These are phyloP conservation scores for Temnothorax nylanderi DNA, from an alignment of 1,140 invertebrate genomes.

Conservation along the genomic window DNA sequence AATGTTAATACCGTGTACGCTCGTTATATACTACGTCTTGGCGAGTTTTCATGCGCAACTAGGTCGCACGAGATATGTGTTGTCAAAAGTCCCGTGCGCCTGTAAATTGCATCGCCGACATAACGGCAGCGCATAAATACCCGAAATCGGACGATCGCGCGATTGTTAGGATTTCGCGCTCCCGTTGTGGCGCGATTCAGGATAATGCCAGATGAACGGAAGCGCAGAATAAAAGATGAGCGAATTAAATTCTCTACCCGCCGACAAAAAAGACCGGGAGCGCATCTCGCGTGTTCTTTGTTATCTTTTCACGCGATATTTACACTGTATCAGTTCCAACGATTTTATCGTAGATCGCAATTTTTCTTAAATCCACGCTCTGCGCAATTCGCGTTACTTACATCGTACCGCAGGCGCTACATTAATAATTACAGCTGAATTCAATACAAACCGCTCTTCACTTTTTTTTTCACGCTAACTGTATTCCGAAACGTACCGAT, in stretches of 20 bases:
- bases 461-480: background rate
- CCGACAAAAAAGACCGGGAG: constrained; percentile 50
- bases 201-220: constrained; percentile 59
- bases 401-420: background rate
- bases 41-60: constrained; percentile 44
- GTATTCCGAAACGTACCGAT: background rate
- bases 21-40: constrained; percentile 16
- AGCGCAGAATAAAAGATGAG: constrained; percentile 53
- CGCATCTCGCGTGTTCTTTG: constrained; percentile 48
- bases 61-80: constrained; percentile 1
- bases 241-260: constrained; percentile 36
- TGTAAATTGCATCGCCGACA: constrained; percentile 30
- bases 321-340: constrained; percentile 46
- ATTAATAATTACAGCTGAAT: constrained; percentile 34
- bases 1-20: constrained; percentile 30
- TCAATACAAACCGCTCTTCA: background rate
- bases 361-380: background rate
- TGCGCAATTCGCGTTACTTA: background rate
- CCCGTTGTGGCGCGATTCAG: constrained; percentile 62
- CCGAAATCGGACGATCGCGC: constrained; percentile 64
- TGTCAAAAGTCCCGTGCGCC: constrained; percentile 42
- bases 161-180: constrained; percentile 48
- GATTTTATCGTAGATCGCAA: constrained; percentile 43
- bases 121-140: constrained; percentile 67
- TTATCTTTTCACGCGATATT: constrained; percentile 51